phyloP scores from a whole-genome alignment of 1,140 invertebrate genomes.

The Venturia canescens region DNA sequence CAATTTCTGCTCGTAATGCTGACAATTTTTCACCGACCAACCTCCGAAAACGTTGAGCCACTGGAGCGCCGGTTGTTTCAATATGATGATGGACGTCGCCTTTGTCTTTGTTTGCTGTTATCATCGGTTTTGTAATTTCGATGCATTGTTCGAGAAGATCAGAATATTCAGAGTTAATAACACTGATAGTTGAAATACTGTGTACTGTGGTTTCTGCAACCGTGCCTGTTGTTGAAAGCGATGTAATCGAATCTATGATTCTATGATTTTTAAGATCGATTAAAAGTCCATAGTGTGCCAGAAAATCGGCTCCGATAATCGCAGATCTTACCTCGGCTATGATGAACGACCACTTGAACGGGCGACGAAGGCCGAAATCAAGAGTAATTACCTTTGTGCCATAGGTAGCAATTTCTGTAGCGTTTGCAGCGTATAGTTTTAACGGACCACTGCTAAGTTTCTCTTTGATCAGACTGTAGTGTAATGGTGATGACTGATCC shows the following conservation, averaged over 20 bases:
- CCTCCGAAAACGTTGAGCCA: conserved; percentile 24
- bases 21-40: conserved; percentile 37
- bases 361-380: conserved; percentile 44
- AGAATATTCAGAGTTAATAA: not conserved
- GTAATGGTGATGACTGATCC: conserved; percentile 49
- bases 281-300: conserved; percentile 44
- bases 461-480: not conserved
- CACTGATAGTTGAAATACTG: conserved; percentile 18
- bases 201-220: not conserved
- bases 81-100: conserved; percentile 45
- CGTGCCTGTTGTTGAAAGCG: not conserved
- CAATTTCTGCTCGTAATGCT: conserved; percentile 22
- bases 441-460: conserved; percentile 52
- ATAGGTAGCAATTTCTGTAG: conserved; percentile 41
- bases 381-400: conserved; percentile 38
- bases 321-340: conserved; percentile 45
- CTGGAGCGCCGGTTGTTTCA: conserved; percentile 43
- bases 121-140: no score
- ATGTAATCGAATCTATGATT: conserved; percentile 46
- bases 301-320: conserved; percentile 51
- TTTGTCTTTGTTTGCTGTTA: not conserved
- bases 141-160: no score
- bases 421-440: conserved; percentile 49
- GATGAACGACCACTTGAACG: conserved; percentile 43
- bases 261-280: conserved; percentile 47